These are phyloP conservation scores for Chloroceryle inda DNA, from an alignment of 2,797 vertebrate genomes.

Conservation along the genomic window DNA sequence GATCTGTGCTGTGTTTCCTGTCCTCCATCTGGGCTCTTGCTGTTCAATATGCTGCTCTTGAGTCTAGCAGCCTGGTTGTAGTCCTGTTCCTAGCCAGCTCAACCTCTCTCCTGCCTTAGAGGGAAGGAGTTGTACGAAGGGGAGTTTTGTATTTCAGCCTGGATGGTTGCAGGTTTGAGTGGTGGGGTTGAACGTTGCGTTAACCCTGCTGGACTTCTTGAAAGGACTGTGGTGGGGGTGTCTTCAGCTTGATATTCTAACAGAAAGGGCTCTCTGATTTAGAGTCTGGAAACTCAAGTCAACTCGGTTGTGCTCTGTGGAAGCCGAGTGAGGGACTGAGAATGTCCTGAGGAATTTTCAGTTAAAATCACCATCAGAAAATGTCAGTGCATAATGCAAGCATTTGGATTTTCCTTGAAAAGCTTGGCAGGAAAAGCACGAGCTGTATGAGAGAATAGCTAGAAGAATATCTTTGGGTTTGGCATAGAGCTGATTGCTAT, in stretches of 20 bases:
- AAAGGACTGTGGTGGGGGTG: not conserved
- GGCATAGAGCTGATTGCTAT: slow-evolving; percentile 1
- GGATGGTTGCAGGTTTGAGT: not conserved
- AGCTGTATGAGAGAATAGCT: not conserved
- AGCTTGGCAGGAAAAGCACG: slow-evolving; percentile 31
- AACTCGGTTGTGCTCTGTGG: accelerated
- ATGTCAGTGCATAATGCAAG: not conserved
- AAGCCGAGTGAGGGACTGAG: not conserved
- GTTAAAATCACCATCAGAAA: slow-evolving; percentile 3
- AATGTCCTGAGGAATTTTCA: not conserved
- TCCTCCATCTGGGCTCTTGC: slow-evolving; percentile 40
- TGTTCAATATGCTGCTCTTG: not conserved
- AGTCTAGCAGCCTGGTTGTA: not conserved
- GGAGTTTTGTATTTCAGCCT: not conserved
- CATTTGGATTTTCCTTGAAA: slow-evolving; percentile 51
- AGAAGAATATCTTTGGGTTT: slow-evolving; percentile 29
- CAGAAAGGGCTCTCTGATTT: not conserved
- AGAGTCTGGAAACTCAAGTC: not conserved
- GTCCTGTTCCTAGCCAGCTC: not conserved
- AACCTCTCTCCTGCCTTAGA: not conserved
- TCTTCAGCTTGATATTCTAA: not conserved
- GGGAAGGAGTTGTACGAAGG: accelerated
- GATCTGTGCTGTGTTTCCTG: not conserved
- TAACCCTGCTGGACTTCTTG: not conserved
- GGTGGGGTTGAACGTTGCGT: accelerated